These are phyloP conservation scores for Zaprionus ghesquierei DNA, from an alignment of 1,140 invertebrate genomes.

Conservation along the genomic window DNA sequence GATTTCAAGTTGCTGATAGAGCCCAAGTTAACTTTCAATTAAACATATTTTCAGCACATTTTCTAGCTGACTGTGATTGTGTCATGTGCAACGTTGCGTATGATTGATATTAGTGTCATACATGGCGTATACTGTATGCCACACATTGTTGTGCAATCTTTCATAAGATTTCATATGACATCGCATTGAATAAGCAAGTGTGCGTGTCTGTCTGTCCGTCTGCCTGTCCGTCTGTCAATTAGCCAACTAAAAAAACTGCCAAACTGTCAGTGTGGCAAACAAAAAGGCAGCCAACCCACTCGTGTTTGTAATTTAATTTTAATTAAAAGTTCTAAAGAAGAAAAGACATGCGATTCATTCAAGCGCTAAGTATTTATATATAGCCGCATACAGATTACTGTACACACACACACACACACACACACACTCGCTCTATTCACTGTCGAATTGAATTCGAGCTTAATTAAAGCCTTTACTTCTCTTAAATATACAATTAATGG, in stretches of 20 bases:
- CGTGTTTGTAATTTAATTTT: constrained; percentile 70
- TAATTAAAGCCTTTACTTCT: constrained; percentile 41
- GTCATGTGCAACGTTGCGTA: constrained; percentile 70
- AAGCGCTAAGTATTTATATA: constrained; percentile 46
- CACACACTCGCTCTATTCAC: constrained; percentile 6
- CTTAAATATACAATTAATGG: constrained; percentile 25
- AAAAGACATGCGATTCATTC: constrained; percentile 78
- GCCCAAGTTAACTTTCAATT: constrained; percentile 32
- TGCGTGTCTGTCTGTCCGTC: constrained; percentile 21
- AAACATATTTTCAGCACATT: constrained; percentile 24
- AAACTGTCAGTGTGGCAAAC: constrained; percentile 57
- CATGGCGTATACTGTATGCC: constrained; percentile 5
- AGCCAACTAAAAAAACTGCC: constrained; percentile 16
- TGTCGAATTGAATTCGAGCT: constrained; percentile 11
- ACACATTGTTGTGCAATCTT: constrained; percentile 51
- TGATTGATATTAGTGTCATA: constrained; percentile 74
- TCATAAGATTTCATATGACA: constrained; percentile 65
- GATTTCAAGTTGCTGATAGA: neutral
- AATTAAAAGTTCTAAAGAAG: constrained; percentile 77
- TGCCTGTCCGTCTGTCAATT: constrained; percentile 7
- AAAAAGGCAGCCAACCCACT: constrained; percentile 45
- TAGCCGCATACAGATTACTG: neutral
- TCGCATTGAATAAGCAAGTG: constrained; percentile 52
- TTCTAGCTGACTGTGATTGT: constrained; percentile 7
- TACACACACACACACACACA: neutral